Evolutionary conservation across 2,113 vertebrate genomes (phyloP), one percentile per base, ranked within the genome.

Genomic region (Eudyptes chrysolophus): DNA sequence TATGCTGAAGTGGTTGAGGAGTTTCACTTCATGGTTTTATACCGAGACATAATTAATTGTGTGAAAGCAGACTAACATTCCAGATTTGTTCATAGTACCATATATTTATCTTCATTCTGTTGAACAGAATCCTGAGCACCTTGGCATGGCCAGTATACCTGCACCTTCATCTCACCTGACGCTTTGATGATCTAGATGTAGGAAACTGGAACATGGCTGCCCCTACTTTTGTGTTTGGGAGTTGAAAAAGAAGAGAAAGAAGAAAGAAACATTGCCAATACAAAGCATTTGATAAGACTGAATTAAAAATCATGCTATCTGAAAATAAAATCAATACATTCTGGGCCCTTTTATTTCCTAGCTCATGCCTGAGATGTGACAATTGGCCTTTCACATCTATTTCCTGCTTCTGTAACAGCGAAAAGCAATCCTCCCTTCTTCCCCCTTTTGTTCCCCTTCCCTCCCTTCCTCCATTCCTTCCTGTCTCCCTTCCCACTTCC

Each of bases 381-480:
- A 51, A 30, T 20, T 38, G 6, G 2, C 5, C 13, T 60, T 84
- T 55, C 19, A 24, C 2, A 7, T 29, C 6, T 87, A 40, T 55
- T 55, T 49, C 19, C 5, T 22, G 2, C 3, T 83, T 48, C 18
- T 40, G 3, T 51, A 46, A 48, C 3, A 9, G 10, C 5, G 69
- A 75, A 54, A 55, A 60, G 2, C 2, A 70, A 66, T 29, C 11
- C 4, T 57, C 1, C 2, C 15, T 55, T 71, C 16, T 2, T 38
- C 0, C 3, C 14, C 4, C 7, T 52, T 34, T 8, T 36, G 13
- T 42, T 55, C 5, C 18, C 1, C 1, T 3, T 52, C 6, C 9
- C 0, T 1, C 13, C 7, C 1, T 51, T 55, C 9, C 21, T 76
- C 19, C 13, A 9, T 19, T 36, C 12, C 11, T 60, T 48, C 32